Conservation (phyloP, 2,888 invertebrate genomes). For the Polyommatus iphigenia region DNA sequence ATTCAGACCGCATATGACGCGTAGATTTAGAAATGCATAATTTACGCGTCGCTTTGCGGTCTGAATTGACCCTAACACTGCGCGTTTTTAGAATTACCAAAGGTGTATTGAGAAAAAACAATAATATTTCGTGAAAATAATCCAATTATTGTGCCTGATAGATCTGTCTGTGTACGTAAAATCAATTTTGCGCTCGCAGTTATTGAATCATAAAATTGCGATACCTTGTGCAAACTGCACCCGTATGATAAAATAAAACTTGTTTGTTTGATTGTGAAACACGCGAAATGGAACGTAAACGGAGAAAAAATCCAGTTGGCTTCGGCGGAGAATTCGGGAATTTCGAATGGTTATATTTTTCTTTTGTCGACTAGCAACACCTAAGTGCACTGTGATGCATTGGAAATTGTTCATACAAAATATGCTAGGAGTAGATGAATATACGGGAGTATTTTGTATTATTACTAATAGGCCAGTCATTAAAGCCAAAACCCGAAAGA, state of each 20-base stretch:
- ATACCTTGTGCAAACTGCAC: constrained; percentile 30
- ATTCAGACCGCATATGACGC: no score
- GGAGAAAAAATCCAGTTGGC: neutral
- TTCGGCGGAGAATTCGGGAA: neutral
- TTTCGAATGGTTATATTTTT: neutral
- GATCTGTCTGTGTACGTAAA: constrained; percentile 27
- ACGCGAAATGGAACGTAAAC: constrained; percentile 18
- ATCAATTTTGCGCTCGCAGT: constrained; percentile 22
- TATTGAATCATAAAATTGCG: constrained; percentile 30
- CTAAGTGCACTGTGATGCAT: neutral
- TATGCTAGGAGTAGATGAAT: neutral
- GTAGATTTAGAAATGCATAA: no score
- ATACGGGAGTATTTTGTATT: no score
- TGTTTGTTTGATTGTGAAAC: constrained; percentile 29
- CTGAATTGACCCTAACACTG: no score
- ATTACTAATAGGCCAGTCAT: no score
- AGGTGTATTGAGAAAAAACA: neutral
- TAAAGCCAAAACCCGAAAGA: no score
- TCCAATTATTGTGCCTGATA: constrained; percentile 7
- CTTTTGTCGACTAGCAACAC: neutral
- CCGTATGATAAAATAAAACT: constrained; percentile 28
- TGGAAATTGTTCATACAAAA: neutral
- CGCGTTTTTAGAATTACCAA: neutral
- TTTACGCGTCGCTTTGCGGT: no score
- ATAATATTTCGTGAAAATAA: neutral